phyloP scores from a whole-genome alignment of 2,888 invertebrate genomes.

The Mesorhabditis sp. region DNA sequence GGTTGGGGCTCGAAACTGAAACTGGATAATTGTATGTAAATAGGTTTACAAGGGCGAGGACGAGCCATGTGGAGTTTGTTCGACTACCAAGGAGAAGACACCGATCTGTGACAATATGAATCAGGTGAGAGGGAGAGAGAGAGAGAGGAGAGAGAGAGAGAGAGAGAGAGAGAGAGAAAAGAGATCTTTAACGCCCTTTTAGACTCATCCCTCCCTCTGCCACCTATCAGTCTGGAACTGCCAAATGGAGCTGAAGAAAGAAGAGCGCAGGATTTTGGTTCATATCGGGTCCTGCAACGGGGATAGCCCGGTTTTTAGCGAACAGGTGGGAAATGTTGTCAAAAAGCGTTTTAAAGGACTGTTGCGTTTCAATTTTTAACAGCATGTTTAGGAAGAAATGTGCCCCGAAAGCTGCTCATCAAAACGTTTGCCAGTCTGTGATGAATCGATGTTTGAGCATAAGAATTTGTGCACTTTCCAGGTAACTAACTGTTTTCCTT shows the following conservation, averaged over 20 bases:
- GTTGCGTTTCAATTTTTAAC: neutral
- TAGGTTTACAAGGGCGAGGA: conserved; percentile 4
- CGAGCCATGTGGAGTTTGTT: conserved; percentile 16
- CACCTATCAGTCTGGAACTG: conserved; percentile 49
- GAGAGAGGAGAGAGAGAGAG: neutral
- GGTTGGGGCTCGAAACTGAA: neutral
- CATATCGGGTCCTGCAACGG: conserved; percentile 45
- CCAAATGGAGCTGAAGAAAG: conserved; percentile 22
- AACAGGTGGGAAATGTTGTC: conserved; percentile 18
- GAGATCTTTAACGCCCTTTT: conserved; percentile 11
- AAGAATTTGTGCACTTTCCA: conserved; percentile 53
- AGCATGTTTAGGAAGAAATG: conserved; percentile 9
- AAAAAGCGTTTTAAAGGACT: neutral
- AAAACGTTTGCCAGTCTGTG: conserved; percentile 45
- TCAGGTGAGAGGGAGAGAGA: neutral
- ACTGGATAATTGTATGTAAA: neutral
- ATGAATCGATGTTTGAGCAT: conserved; percentile 49
- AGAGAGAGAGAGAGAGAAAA: neutral
- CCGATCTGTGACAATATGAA: conserved; percentile 39
- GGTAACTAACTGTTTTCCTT: conserved; percentile 35
- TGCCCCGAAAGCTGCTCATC: conserved; percentile 17
- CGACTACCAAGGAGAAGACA: conserved; percentile 14
- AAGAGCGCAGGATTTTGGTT: conserved; percentile 43
- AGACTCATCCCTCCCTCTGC: conserved; percentile 44
- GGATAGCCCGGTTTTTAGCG: conserved; percentile 35